Conservation (phyloP, 2,113 vertebrate genomes). For the Melanerpes aurifrons region DNA sequence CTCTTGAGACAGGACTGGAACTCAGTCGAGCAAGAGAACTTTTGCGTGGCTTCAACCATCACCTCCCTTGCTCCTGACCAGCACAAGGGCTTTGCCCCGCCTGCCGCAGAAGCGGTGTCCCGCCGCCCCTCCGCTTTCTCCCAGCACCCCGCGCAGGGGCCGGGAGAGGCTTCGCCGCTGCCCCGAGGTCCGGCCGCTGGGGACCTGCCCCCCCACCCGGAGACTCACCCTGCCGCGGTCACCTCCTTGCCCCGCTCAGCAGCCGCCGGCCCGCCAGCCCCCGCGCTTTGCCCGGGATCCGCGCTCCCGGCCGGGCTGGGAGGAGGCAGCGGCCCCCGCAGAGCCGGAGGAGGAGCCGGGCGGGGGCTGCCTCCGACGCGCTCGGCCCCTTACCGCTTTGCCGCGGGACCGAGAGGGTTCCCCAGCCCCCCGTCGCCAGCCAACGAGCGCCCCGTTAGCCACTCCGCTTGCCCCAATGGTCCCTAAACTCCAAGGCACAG, state of each 20-base stretch:
- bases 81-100: rapidly evolving
- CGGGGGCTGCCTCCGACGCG: background rate
- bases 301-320: background rate
- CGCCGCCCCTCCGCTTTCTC: too few species aligned
- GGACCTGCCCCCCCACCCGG: background rate
- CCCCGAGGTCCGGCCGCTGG: background rate
- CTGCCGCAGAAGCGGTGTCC: background rate
- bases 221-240: background rate
- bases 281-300: background rate
- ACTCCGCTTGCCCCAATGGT: rapidly evolving
- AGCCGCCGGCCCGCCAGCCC: background rate
- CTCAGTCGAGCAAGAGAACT: rapidly evolving
- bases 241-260: background rate
- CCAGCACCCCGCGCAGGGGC: too few species aligned
- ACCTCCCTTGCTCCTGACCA: rapidly evolving
- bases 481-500: rapidly evolving
- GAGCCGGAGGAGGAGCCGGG: background rate
- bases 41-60: rapidly evolving
- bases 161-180: background rate
- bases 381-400: background rate
- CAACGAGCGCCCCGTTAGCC: rapidly evolving
- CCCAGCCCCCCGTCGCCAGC: too few species aligned
- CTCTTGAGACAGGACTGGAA: too few species aligned
- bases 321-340: background rate
- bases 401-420: too few species aligned